A percentile compares a stretch with the other conserved stretches of the same genome.
Conservation (phyloP, 2,888 invertebrate genomes). For the Pandemis corylana region DNA sequence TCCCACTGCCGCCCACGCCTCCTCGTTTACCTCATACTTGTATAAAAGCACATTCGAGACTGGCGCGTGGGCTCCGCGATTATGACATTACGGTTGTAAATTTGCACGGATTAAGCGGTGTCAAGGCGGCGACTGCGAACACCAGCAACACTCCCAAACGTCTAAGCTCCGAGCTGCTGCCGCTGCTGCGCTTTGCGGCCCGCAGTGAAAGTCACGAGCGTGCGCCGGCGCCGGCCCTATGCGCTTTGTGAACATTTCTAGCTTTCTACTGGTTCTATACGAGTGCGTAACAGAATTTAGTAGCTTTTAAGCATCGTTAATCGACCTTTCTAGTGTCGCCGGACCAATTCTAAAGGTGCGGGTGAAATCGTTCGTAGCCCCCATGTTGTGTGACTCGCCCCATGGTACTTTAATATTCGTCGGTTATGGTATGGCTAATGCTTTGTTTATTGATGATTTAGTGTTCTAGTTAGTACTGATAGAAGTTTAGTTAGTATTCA, state of each 20-base stretch:
- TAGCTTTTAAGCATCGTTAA: background rate
- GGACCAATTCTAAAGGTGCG: background rate
- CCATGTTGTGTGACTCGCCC: too few relatives aligned
- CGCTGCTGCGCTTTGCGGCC: background rate
- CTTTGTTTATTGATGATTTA: too few relatives aligned
- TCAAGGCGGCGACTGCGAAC: background rate
- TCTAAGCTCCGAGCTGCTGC: background rate
- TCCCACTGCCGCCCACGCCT: background rate
- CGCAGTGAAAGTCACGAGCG: conserved; percentile 5
- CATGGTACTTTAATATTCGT: too few relatives aligned
- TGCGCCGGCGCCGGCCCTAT: background rate
- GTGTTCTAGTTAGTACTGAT: too few relatives aligned
- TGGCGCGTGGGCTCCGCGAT: background rate
- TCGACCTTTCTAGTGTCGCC: background rate
- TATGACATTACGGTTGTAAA: background rate
- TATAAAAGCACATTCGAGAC: background rate
- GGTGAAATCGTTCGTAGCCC: background rate
- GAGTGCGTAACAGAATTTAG: background rate
- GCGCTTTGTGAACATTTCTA: background rate
- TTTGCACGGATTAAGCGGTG: background rate
- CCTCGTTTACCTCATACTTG: conserved; percentile 4
- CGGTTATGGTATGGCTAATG: too few relatives aligned
- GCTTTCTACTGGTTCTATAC: conserved; percentile 7
- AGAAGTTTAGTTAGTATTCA: too few relatives aligned
- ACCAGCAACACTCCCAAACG: background rate